A percentile compares a stretch with the other conserved stretches of the same genome.
Evolutionary conservation across 2,113 vertebrate species (phyloP).

Genomic region (Ictidomys tridecemlineatus): DNA sequence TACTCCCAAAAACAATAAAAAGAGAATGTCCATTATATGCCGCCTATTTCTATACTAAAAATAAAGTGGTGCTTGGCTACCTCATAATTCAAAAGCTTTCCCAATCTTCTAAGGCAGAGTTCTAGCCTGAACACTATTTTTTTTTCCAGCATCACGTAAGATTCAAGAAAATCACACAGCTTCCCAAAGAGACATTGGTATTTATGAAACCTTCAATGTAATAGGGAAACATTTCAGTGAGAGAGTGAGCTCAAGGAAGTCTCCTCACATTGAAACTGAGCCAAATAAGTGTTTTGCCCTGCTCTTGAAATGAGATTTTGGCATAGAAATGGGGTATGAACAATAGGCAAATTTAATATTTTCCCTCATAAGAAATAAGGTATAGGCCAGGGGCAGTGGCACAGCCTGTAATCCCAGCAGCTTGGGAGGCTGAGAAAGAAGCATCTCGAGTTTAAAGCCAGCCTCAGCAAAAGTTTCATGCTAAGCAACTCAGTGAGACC

Average conservation of each 20-base stretch:
- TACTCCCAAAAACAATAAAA: background rate
- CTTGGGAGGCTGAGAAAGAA: too few relatives aligned
- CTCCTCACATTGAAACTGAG: background rate
- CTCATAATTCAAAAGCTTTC: background rate
- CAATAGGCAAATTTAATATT: background rate
- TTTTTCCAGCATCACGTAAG: background rate
- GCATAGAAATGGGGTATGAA: background rate
- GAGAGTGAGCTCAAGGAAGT: background rate
- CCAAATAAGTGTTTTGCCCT: background rate
- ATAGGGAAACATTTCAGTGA: conserved; percentile 5
- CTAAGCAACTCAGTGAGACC: too few relatives aligned
- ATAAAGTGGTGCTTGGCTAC: background rate
- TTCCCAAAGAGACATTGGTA: background rate
- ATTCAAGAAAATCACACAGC: background rate
- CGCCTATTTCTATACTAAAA: background rate
- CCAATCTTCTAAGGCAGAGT: background rate
- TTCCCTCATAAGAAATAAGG: background rate
- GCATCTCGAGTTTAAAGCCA: too few relatives aligned
- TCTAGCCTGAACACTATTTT: background rate
- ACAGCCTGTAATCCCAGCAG: too few relatives aligned
- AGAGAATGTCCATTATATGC: background rate
- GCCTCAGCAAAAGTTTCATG: too few relatives aligned
- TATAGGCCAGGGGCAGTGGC: too few relatives aligned
- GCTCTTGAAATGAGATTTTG: background rate
- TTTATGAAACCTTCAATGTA: background rate